A percentile compares a stretch with the other conserved stretches of the same genome.
phyloP scores from a whole-genome alignment of 2,888 invertebrate genomes.

The Cephus pygmeus region DNA sequence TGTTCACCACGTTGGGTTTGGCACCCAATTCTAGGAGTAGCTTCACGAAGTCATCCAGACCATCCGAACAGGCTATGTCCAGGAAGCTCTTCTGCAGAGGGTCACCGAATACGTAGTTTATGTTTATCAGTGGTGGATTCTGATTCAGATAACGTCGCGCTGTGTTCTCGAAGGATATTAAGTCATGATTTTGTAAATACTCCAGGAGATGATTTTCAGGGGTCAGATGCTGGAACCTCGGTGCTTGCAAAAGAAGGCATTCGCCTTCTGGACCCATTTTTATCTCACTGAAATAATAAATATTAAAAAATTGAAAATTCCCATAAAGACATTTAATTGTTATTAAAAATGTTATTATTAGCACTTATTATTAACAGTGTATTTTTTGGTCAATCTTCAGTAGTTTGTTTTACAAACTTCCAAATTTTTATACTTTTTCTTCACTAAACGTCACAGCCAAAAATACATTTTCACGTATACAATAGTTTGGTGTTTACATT shows the following conservation, averaged over 20 bases:
- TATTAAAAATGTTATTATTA: not conserved
- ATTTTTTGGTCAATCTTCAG: not conserved
- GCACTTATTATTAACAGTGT: not conserved
- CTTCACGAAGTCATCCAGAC: constrained; percentile 70
- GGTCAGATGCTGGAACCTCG: not conserved
- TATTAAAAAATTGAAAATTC: not conserved
- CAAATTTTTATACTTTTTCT: not conserved
- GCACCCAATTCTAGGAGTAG: constrained; percentile 72
- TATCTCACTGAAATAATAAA: not conserved
- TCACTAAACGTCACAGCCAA: not conserved
- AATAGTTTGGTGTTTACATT: not conserved
- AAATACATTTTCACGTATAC: not conserved
- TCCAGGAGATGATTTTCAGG: not conserved
- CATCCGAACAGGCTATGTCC: constrained; percentile 70
- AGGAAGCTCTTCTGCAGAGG: constrained; percentile 73
- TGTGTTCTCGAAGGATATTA: constrained; percentile 37
- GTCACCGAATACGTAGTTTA: constrained; percentile 70
- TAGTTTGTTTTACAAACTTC: not conserved
- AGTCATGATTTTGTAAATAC: not conserved
- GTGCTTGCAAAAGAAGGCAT: not conserved
- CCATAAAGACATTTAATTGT: not conserved
- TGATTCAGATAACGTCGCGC: constrained; percentile 30
- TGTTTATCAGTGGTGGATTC: constrained; percentile 56
- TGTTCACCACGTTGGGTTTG: constrained; percentile 71
- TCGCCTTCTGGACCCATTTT: not conserved